These are phyloP conservation scores for Apantesis nais DNA, from an alignment of 2,888 invertebrate species.

Conservation along the genomic window DNA sequence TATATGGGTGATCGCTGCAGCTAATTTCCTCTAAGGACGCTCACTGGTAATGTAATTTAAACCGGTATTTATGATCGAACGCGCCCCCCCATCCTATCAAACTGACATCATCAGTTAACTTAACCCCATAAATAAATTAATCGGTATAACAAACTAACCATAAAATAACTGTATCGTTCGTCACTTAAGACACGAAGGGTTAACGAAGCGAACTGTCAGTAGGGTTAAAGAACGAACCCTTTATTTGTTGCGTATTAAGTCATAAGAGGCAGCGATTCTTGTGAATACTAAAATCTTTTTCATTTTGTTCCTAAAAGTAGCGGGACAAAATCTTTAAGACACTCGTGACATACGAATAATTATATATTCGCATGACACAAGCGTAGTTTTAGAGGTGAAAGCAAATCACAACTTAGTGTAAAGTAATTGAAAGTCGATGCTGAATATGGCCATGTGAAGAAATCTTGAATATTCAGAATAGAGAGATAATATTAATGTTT, in stretches of 20 bases:
- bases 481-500: not conserved
- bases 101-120: slow-evolving; percentile 16
- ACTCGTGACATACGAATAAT: too few species aligned
- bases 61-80: slow-evolving; percentile 6
- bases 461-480: not conserved
- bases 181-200: slow-evolving; percentile 43
- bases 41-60: slow-evolving; percentile 4
- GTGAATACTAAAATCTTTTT: not conserved
- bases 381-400: not conserved
- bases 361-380: too few species aligned
- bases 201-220: slow-evolving; percentile 41
- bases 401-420: not conserved
- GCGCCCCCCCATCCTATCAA: slow-evolving; percentile 1
- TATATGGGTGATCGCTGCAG: not conserved
- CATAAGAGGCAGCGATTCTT: not conserved
- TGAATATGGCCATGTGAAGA: not conserved
- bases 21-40: not conserved
- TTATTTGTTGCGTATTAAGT: slow-evolving; percentile 16
- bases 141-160: slow-evolving; percentile 40
- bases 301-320: not conserved
- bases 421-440: not conserved
- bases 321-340: not conserved
- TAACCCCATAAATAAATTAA: slow-evolving; percentile 29
- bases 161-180: slow-evolving; percentile 46
- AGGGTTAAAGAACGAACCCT: slow-evolving; percentile 38